These are phyloP conservation scores for Zelleria hepariella DNA, from an alignment of 2,888 invertebrate species.

Conservation along the genomic window DNA sequence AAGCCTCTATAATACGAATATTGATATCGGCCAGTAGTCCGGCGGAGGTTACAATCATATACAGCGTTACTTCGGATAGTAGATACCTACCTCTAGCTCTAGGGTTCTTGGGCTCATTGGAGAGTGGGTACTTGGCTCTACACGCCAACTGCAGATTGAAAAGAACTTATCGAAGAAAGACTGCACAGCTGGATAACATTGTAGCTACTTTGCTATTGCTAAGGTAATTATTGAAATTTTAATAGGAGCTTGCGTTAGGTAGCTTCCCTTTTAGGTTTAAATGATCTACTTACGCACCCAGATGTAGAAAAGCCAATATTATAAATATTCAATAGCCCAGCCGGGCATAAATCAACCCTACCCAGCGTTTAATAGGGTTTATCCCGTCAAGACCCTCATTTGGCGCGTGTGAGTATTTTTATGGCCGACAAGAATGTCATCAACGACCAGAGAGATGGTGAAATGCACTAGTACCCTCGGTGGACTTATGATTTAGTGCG, in stretches of 20 bases:
- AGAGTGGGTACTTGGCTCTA: too few species aligned
- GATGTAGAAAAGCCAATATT: not conserved
- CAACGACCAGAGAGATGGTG: constrained; percentile 19
- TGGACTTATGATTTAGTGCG: constrained; percentile 52
- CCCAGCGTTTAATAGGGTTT: constrained; percentile 29
- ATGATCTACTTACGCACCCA: not conserved
- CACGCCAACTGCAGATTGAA: too few species aligned
- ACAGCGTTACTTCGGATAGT: too few species aligned
- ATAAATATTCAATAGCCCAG: not conserved
- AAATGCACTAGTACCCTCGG: constrained; percentile 29
- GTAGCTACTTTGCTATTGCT: too few species aligned
- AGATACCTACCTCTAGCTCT: too few species aligned
- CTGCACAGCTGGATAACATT: too few species aligned
- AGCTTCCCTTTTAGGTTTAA: not conserved
- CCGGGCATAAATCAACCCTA: constrained; percentile 6
- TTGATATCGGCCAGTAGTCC: too few species aligned
- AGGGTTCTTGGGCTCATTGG: too few species aligned
- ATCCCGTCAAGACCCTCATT: constrained; percentile 38
- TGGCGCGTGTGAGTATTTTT: constrained; percentile 56
- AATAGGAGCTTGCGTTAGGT: not conserved
- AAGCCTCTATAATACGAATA: too few species aligned
- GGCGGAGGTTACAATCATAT: too few species aligned
- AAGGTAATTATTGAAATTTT: too few species aligned
- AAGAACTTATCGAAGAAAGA: too few species aligned
- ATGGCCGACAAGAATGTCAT: constrained; percentile 42